Conservation (phyloP, 2,113 vertebrate species). For the Onychostoma macrolepis region DNA sequence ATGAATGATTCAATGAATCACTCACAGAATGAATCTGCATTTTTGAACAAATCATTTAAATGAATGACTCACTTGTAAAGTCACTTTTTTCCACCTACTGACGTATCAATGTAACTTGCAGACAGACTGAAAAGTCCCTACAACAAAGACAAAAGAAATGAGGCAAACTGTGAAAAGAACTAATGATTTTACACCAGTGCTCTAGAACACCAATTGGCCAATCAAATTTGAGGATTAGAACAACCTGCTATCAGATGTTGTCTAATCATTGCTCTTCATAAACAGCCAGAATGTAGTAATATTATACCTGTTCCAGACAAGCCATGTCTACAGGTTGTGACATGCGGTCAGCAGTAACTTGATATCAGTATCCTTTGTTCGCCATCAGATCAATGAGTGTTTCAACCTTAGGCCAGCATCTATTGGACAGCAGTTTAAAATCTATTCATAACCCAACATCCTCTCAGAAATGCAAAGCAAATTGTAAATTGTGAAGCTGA, state of each 20-base stretch:
- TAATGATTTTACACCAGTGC: background rate
- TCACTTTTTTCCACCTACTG: background rate
- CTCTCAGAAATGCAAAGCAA: slow-evolving; percentile 40
- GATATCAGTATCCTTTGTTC: background rate
- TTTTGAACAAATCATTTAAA: background rate
- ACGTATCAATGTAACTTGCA: background rate
- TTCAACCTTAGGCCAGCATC: background rate
- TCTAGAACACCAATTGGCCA: too few relatives aligned
- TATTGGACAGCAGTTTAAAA: slow-evolving; percentile 14
- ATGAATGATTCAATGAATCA: background rate
- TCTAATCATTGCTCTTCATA: background rate
- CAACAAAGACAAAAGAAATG: background rate
- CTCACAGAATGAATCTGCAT: background rate
- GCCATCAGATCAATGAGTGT: background rate
- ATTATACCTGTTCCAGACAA: background rate
- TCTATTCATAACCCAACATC: slow-evolving; percentile 45
- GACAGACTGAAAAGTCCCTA: background rate
- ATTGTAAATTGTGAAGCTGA: slow-evolving; percentile 35
- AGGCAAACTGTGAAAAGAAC: background rate
- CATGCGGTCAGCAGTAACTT: background rate
- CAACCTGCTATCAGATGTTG: background rate
- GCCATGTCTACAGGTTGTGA: background rate
- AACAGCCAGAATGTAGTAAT: background rate
- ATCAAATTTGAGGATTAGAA: background rate
- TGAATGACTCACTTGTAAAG: background rate